Conservation (phyloP, 2,113 vertebrate genomes). For the Grammomys surdaster region DNA sequence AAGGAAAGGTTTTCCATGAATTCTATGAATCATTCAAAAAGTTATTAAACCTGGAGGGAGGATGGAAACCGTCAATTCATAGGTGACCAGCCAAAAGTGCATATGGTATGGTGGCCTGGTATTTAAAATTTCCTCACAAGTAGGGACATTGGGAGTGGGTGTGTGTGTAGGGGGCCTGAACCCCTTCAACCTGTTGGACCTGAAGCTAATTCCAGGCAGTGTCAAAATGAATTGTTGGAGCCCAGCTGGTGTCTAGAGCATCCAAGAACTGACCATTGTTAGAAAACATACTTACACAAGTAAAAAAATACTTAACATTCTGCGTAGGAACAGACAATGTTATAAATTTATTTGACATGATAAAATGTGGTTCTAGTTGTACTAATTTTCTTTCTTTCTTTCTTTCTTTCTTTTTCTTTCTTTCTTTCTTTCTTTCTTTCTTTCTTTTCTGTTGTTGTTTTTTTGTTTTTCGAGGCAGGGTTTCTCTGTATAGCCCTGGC, state of each 20-base stretch:
- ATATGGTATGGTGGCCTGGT: background rate
- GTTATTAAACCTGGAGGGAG: background rate
- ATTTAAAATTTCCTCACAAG: background rate
- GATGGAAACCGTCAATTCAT: background rate
- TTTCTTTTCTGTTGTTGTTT: too few relatives aligned
- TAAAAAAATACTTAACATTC: slow-evolving; percentile 13
- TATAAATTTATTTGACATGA: slow-evolving; percentile 12
- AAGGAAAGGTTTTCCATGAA: background rate
- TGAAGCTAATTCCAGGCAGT: background rate
- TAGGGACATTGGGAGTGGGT: background rate
- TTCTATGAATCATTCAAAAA: slow-evolving; percentile 3
- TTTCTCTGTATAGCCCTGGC: too few relatives aligned
- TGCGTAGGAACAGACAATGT: background rate
- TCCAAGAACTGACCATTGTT: background rate
- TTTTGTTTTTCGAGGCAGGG: too few relatives aligned
- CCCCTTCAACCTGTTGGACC: background rate
- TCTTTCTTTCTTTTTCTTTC: too few relatives aligned
- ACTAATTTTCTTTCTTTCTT: slow-evolving; percentile 1
- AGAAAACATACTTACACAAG: background rate
- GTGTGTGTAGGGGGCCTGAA: background rate
- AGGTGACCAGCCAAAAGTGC: background rate
- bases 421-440: too few relatives aligned
- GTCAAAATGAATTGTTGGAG: background rate
- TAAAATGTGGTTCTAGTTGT: background rate
- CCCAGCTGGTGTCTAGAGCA: background rate